Conservation (phyloP, 2,888 invertebrate species). For the Leucoptera coffeella region DNA sequence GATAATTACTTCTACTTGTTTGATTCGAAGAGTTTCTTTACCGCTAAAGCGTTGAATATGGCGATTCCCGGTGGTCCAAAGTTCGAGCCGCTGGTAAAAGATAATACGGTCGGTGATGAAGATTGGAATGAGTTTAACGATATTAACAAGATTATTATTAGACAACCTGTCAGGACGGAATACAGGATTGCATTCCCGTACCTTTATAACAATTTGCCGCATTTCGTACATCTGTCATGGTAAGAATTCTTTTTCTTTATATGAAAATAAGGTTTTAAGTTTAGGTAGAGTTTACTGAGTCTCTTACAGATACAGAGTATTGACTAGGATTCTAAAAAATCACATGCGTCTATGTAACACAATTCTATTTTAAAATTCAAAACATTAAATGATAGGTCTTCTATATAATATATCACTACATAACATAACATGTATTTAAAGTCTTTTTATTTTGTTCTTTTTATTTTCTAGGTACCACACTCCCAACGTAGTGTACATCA, state of each 20-base stretch:
- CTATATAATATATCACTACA: too few relatives aligned
- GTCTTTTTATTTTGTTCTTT: too few relatives aligned
- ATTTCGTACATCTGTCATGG: conserved; percentile 98
- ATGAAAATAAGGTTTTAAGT: too few relatives aligned
- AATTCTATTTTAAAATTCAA: too few relatives aligned
- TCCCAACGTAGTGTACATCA: conserved; percentile 98
- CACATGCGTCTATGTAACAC: too few relatives aligned
- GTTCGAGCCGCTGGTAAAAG: conserved; percentile 98
- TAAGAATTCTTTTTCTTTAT: too few relatives aligned
- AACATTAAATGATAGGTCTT: too few relatives aligned
- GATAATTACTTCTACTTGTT: conserved; percentile 98
- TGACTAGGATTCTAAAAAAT: too few relatives aligned
- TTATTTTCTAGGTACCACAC: conserved; percentile 82
- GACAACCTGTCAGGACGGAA: conserved; percentile 97
- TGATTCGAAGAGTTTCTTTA: conserved; percentile 99
- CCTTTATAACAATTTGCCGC: conserved; percentile 97
- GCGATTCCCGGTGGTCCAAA: conserved; percentile 99
- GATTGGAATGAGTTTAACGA: conserved; percentile 99
- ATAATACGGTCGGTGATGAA: conserved; percentile 95
- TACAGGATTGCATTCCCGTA: conserved; percentile 99
- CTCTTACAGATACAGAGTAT: too few relatives aligned
- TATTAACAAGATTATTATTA: conserved; percentile 98
- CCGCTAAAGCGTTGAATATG: conserved; percentile 98
- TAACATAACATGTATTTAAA: too few relatives aligned
- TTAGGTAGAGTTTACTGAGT: too few relatives aligned